Conservation (phyloP, 2,797 vertebrate species). For the Denticeps clupeoides region DNA sequence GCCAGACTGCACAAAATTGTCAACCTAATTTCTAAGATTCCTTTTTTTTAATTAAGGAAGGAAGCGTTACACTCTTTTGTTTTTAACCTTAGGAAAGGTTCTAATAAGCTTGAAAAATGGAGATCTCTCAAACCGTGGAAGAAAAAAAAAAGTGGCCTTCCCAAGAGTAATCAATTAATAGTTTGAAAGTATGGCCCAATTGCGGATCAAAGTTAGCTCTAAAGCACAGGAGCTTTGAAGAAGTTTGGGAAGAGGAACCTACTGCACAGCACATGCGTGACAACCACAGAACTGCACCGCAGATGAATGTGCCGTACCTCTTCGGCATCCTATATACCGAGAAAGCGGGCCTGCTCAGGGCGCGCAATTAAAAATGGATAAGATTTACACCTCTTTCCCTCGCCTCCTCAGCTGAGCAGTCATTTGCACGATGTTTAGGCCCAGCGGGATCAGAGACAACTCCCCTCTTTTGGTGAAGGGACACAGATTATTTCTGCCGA, state of each 20-base stretch:
- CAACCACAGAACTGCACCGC: too few relatives aligned
- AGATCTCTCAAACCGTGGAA: conserved; percentile 8
- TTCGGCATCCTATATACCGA: too few relatives aligned
- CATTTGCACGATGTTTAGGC: too few relatives aligned
- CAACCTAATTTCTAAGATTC: not conserved
- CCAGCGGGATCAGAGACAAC: too few relatives aligned
- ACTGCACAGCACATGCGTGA: too few relatives aligned
- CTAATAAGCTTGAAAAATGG: conserved; percentile 20
- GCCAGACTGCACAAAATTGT: not conserved
- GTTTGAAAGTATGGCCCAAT: conserved; percentile 54
- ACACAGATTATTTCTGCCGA: too few relatives aligned
- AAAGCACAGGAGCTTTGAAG: conserved; percentile 52
- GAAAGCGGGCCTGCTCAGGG: too few relatives aligned
- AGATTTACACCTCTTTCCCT: too few relatives aligned
- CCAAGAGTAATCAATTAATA: conserved; percentile 56
- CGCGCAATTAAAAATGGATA: too few relatives aligned
- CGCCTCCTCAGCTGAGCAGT: too few relatives aligned
- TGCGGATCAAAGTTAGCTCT: conserved; percentile 52
- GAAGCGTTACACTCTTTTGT: conserved; percentile 4
- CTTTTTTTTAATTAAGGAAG: not conserved
- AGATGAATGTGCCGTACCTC: too few relatives aligned
- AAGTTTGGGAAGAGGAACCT: conserved; percentile 57
- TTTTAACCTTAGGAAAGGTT: conserved; percentile 36
- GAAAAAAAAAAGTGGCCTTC: conserved; percentile 32
- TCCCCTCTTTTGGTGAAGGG: too few relatives aligned